These are phyloP conservation scores for Leucosticte australis DNA, from an alignment of 2,113 vertebrate species.

Conservation along the genomic window DNA sequence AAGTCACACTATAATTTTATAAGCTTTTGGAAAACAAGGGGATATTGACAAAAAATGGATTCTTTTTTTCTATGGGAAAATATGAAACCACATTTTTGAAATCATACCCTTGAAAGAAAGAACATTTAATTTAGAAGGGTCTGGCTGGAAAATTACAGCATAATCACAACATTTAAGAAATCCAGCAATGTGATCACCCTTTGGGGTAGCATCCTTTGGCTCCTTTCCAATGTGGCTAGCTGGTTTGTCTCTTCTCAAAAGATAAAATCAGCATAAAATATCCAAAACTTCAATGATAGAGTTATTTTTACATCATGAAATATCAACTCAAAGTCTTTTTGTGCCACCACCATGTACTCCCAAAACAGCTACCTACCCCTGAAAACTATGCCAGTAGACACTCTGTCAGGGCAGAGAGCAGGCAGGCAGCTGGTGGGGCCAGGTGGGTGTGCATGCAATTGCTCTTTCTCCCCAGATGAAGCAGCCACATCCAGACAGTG, in stretches of 20 bases:
- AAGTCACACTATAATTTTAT: background rate
- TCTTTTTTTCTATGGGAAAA: background rate
- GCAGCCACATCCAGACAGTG: fast-evolving
- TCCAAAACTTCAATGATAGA: background rate
- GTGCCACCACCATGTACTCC: background rate
- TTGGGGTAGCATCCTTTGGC: background rate
- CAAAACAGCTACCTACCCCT: background rate
- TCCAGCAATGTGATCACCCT: background rate
- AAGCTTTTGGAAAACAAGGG: background rate
- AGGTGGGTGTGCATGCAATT: background rate
- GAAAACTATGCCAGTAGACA: background rate
- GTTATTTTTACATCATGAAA: background rate
- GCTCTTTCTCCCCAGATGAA: background rate
- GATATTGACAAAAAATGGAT: background rate
- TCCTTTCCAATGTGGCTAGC: background rate
- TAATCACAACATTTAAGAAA: background rate
- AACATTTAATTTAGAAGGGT: background rate
- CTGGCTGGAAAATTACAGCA: background rate
- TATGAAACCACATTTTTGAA: background rate
- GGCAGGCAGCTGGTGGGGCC: background rate
- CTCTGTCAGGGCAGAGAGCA: background rate
- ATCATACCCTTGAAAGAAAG: background rate
- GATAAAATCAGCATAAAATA: background rate
- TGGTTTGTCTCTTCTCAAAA: background rate
- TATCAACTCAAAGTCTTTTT: background rate